Evolutionary conservation across 2,888 invertebrate genomes (phyloP), one percentile per base, ranked within the genome.

Genomic region (Lasiommata megera): DNA sequence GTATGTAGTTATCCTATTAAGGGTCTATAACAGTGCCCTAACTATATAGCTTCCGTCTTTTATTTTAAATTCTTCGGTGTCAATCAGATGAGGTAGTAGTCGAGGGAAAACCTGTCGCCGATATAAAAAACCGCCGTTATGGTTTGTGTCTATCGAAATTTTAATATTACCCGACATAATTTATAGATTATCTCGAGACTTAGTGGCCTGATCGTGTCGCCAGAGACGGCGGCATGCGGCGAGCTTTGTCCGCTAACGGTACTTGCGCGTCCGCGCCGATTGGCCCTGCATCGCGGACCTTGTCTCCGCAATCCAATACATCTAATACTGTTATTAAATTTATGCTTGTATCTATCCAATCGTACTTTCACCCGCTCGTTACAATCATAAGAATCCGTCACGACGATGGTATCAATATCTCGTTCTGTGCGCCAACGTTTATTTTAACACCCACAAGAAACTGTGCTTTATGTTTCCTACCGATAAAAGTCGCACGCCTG

Each of bases 281-380:
- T 75, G 83, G 85, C 84, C 84, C 87, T 84, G 80, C 79, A 78
- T 76, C 74, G 78, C 75, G 76, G 80, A 77, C 80, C 77, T 73
- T 79, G 81, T 79, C 84, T 83, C 79, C 76, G 83, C 80, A 81
- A 84, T 80, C 78, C 80, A 79, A 87, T 85, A 87, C 79, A 82
- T 86, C 85, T 85, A 84, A 83, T 85, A 84, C 82, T 85, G 84
- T 86, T 85, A 86, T 85, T 86, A 85, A 85, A 82, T 83, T 81
- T 81, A 82, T 84, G 80, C 82, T 76, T 77, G 72, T 58, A 66
- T 62, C 63, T 77, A 77, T 79, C 76, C 73, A 67, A 71, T 69
- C 71, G 77, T 80, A 87, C 88, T 88, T 88, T 88, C 87, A 83
- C 85, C 76, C 71, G 67, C 75, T 74, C 80, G 76, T 76, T 76